Evolutionary conservation across 2,113 vertebrate species (phyloP).

Genomic region (Callopanchax toddi): DNA sequence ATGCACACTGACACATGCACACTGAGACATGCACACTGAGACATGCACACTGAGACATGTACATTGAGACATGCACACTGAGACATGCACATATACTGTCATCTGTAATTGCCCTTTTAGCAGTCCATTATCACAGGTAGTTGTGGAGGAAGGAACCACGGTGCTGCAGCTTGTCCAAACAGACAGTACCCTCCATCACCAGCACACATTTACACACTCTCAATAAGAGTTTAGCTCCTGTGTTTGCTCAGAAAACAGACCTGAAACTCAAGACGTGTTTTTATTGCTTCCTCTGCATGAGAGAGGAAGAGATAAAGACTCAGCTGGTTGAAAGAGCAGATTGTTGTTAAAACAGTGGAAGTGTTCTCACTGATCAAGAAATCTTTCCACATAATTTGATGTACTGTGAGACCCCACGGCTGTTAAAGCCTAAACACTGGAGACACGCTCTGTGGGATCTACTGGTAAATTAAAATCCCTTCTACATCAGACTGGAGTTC

Average conservation of each 20-base stretch:
- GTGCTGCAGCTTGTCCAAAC: conserved; percentile 52
- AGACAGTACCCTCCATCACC: conserved; percentile 5
- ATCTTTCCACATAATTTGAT: too few species aligned
- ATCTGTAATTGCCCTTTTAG: conserved; percentile 56
- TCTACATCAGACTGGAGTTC: too few species aligned
- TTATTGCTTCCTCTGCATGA: conserved; percentile 1
- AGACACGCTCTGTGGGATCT: too few species aligned
- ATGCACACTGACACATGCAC: too few species aligned
- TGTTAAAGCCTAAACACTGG: too few species aligned
- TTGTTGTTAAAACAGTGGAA: too few species aligned
- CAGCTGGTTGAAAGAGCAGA: too few species aligned
- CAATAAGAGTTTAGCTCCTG: conserved; percentile 11
- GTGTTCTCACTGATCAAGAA: too few species aligned
- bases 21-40: too few species aligned
- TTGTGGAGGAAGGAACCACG: conserved; percentile 68
- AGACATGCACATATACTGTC: background rate
- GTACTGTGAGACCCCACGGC: too few species aligned
- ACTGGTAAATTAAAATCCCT: too few species aligned
- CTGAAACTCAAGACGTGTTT: conserved; percentile 32
- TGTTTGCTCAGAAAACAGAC: conserved; percentile 26
- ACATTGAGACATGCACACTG: background rate
- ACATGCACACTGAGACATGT: too few species aligned
- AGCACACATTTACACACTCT: conserved; percentile 4
- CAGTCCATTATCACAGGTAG: conserved; percentile 43
- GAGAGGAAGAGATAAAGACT: background rate